Evolutionary conservation across 2,888 invertebrate species (phyloP), one percentile per base, ranked within the genome.

Genomic region (Acrobasis repandana): DNA sequence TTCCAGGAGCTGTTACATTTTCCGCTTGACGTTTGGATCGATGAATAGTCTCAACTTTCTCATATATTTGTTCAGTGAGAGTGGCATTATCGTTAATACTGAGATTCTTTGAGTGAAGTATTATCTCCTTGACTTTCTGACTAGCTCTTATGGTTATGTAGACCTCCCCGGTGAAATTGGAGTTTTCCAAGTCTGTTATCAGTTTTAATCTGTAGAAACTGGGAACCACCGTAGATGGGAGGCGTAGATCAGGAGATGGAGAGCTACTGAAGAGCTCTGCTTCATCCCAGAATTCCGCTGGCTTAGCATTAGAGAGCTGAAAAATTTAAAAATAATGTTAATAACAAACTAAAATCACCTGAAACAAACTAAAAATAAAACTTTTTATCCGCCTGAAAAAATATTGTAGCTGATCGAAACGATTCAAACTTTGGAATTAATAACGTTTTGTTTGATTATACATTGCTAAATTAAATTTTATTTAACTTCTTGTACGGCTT

Each of bases 201-300:
- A 95, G 73, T 62, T 92, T 87, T 2, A 95, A 81, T 56, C 93
- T 85, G 72, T 95, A 96, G 60, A 85, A 88, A 57, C 81, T 85
- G 8, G 95, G 95, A 28, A 80, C 74, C 6, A 95, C 77, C 1
- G 84, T 76, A 1, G 82, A 77, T 14, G 93, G 93, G 10, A 94
- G 84, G 33, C 90, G 73, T 0, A 90, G 79, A 67, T 91, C 84
- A 8, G 80, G 75, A 5, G 88, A 80, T 0, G 82, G 83, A 15
- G 69, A 52, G 18, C 67, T 72, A 1, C 75, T 86, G 67, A 90
- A 91, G 1, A 89, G 85, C 65, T 87, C 86, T 11, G 80, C 78
- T 66, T 91, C 90, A 74, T 90, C 84, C 91, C 91, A 91, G 62
- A 85, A 88, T 43, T 85, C 84, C 34, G 71, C 67, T 3, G 76